Percentiles rank a stretch among this genome's conserved stretches.
Conservation (phyloP, 2,113 vertebrate species). For the Mola mola region DNA sequence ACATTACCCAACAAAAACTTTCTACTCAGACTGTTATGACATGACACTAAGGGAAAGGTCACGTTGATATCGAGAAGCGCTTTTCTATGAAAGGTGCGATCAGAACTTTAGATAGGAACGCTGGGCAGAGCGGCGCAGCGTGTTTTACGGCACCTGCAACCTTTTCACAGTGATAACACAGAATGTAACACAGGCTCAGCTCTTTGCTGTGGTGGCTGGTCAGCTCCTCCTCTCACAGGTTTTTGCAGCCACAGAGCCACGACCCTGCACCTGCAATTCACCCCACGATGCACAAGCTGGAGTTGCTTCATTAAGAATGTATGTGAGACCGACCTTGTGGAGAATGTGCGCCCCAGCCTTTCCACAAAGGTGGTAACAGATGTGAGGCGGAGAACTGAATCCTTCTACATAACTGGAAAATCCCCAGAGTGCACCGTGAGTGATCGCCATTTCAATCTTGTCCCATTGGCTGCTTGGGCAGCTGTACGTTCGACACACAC, state of each 20-base stretch:
- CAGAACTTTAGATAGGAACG: too few relatives aligned
- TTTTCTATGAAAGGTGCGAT: too few relatives aligned
- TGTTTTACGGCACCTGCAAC: too few relatives aligned
- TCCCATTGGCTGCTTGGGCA: conserved; percentile 6
- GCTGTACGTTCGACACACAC: conserved; percentile 2
- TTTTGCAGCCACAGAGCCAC: not conserved
- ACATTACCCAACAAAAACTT: too few relatives aligned
- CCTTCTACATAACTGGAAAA: conserved; percentile 4
- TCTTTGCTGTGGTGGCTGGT: not conserved
- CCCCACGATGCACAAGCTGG: conserved; percentile 10
- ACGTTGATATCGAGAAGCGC: too few relatives aligned
- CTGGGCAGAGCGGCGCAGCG: too few relatives aligned
- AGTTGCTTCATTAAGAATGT: conserved; percentile 36
- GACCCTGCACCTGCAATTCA: not conserved
- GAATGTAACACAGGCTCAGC: too few relatives aligned
- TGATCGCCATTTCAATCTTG: conserved; percentile 43
- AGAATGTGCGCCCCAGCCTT: conserved; percentile 25
- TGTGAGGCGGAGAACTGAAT: conserved; percentile 38
- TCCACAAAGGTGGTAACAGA: conserved; percentile 44
- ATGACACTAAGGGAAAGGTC: too few relatives aligned
- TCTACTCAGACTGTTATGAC: too few relatives aligned
- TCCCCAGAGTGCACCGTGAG: conserved; percentile 11
- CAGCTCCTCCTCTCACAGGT: not conserved
- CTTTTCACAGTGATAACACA: too few relatives aligned
- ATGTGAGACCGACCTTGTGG: conserved; percentile 35